Base-by-base conservation (phyloP, 2,113 vertebrate species). In the Ciconia maguari region DNA sequence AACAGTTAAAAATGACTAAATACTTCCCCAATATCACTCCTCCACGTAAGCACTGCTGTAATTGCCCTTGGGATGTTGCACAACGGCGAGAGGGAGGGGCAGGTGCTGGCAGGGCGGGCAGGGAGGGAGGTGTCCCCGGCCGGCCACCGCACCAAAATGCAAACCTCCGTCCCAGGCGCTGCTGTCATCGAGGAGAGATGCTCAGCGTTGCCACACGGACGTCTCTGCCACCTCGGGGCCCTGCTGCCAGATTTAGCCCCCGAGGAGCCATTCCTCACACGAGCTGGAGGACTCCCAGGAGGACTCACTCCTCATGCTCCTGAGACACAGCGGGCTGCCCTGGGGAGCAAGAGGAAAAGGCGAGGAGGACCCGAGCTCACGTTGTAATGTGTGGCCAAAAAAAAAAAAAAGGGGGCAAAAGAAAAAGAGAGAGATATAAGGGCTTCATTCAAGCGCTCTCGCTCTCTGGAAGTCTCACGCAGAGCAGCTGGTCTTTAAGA, bases 41-140 rank as follows among this genome's bases (percentile, higher is more conserved):
- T 97, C 95, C 96, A 94, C 94, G 89, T 93, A 97, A 96, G 96
- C 95, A 48, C 62, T 83, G 93, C 96, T 94, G 91, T 95, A 93
- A 95, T 94, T 93, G 97, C 97, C 96, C 95, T 87, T 94, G 95
- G 97, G 97, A 95, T 82, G 89, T 95, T 96, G 95, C 93, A 94
- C 96, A 96, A 97, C 55, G 17, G 94, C 38, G 8, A 89, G 83
- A 96, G 90, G 96, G 95, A 96, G 97, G 94, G 88, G 93, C 83
- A 93, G 95, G 80, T 94, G 83, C 94, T 87, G 90, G 86, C 75
- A 62, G 58, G 44, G 66, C 6, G 9, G 42, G 49, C 38, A 60
- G 92, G 89, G 74, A 94, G 74, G 86, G 80, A 93, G 54, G 15
- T 2, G 30, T 54, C 58, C 84, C 61, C 44, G 3, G 24, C 29